Evolutionary conservation across 1,140 invertebrate genomes (phyloP).

Genomic region (Drosophila suzukii): DNA sequence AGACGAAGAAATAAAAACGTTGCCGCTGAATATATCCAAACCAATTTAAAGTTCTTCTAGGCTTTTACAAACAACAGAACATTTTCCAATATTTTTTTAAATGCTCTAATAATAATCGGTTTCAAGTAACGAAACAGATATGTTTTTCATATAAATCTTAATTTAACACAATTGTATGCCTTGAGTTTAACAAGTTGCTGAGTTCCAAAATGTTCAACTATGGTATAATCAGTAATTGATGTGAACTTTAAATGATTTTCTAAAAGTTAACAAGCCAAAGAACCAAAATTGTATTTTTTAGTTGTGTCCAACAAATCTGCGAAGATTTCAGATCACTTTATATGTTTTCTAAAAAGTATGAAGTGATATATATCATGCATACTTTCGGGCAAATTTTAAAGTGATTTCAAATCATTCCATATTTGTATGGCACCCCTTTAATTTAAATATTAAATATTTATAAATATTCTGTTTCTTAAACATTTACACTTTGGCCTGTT

Average conservation of each 20-base stretch:
- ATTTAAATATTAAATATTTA: constrained; percentile 6
- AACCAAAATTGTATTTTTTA: background rate
- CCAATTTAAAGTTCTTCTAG: constrained; percentile 79
- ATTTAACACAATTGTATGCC: constrained; percentile 60
- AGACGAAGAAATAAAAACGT: constrained; percentile 44
- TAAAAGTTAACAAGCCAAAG: constrained; percentile 29
- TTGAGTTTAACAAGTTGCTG: constrained; percentile 65
- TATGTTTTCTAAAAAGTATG: background rate
- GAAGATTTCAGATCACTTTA: background rate
- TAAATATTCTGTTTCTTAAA: constrained; percentile 8
- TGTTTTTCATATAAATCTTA: constrained; percentile 44
- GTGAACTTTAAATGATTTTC: constrained; percentile 47
- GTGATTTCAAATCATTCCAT: constrained; percentile 9
- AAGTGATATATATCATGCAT: background rate
- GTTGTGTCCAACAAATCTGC: background rate
- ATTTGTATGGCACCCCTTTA: background rate
- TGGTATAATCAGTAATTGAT: constrained; percentile 44
- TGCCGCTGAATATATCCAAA: constrained; percentile 82
- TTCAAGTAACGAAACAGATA: constrained; percentile 29
- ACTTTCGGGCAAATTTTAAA: background rate
- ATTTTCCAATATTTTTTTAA: constrained; percentile 71
- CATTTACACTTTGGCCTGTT: constrained; percentile 61
- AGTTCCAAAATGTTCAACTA: constrained; percentile 57
- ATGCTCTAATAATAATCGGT: constrained; percentile 64
- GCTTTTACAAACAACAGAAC: constrained; percentile 85